Base-by-base conservation (phyloP, 1,140 invertebrate species). In the Probaryconus sp. region DNA sequence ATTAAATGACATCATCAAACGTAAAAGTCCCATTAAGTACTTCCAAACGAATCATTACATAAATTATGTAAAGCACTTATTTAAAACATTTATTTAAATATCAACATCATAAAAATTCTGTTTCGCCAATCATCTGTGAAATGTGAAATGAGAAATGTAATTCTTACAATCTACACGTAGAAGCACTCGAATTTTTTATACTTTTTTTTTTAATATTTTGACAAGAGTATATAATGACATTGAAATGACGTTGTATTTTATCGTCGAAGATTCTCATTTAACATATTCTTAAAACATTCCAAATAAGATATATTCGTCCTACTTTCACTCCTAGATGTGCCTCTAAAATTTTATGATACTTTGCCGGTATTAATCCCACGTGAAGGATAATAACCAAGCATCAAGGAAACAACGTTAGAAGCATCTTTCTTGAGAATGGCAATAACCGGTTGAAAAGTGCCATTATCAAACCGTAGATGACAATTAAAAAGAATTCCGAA, bases 311-410 rank as follows among this genome's bases (percentile, higher is more conserved):
- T n/a, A 33, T 60, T 21, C 37, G 53, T 65, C 13, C 61, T 18
- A 61, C 69, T 73, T 73, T 73, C 69, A 53, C 61, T 38, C 11
- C 18, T 51, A 45, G 16, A 53, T 45, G 47, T 33, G 37, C 47
- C 26, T 70, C 47, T 21, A 42, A 60, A 53, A 47, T 47, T 70
- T 70, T 61, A 70, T 61, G 45, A 61, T 61, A 47, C 16, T 26
- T 14, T 20, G 18, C 7, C 13, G 13, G 7, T 35, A 55, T 40
- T 48, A 63, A 60, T 51, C 24, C 24, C 13, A 18, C n/a, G 42
- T n/a, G n/a, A 2, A 50, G 18, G 30, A 50, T 68, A 50, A 68
- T 50, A 55, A 63, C 20, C 21, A 11, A 5, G 21, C 16, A 61
- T 70, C 38, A 55, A 47, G 4, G 7, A 50, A 20, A 28, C 58